phyloP scores from a whole-genome alignment of 2,888 invertebrate genomes.

The Acleris emargana region DNA sequence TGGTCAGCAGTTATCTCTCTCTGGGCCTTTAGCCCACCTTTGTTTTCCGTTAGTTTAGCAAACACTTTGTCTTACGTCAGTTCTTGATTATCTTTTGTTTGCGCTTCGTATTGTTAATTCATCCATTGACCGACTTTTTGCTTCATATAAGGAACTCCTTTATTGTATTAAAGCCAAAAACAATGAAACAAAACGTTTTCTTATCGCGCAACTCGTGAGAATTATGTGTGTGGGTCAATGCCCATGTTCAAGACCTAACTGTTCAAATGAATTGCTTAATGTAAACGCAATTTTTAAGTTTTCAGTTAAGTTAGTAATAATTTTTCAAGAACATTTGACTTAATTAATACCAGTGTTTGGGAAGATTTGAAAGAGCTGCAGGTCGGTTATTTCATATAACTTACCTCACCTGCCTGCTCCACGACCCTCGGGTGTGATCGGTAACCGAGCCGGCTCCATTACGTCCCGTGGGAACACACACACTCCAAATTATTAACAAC shows the following conservation, averaged over 20 bases:
- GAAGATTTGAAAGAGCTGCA: conserved; percentile 42
- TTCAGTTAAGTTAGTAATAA: conserved; percentile 16
- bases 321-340: conserved; percentile 6
- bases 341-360: conserved; percentile 17
- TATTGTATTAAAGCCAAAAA: conserved; percentile 44
- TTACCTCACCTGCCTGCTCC: conserved; percentile 20
- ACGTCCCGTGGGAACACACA: conserved; percentile 71
- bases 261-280: conserved; percentile 29
- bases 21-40: conserved; percentile 39
- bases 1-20: conserved; percentile 19
- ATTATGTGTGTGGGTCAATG: conserved; percentile 34
- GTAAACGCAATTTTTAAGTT: conserved; percentile 14
- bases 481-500: conserved; percentile 81
- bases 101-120: conserved; percentile 63
- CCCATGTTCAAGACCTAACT: conserved; percentile 35
- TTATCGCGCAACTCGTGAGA: conserved; percentile 35
- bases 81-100: conserved; percentile 67
- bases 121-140: conserved; percentile 67
- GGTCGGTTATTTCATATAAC: conserved; percentile 40
- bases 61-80: conserved; percentile 49
- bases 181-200: conserved; percentile 37
- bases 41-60: conserved; percentile 44
- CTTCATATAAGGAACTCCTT: conserved; percentile 44
- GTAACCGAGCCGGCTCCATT: conserved; percentile 69
- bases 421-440: conserved; percentile 65